Conservation (phyloP, 2,888 invertebrate genomes). For the Creontiades dilutus region DNA sequence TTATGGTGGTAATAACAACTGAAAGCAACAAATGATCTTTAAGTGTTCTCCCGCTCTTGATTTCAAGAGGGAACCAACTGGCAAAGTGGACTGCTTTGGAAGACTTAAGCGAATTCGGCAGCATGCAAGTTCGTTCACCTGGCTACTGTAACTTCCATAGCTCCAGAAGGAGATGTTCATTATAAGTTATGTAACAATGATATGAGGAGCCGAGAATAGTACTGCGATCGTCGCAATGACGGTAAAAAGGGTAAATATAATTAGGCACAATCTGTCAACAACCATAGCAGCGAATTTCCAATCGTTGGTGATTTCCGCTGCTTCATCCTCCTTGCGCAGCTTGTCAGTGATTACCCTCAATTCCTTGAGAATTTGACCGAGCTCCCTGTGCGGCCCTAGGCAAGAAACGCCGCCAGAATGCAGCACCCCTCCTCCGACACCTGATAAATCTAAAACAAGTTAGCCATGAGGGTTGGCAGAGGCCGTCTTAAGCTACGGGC, state of each 20-base stretch:
- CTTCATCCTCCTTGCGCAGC: constrained; percentile 96
- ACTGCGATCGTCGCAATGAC: constrained; percentile 98
- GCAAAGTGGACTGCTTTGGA: constrained; percentile 72
- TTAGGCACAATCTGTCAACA: constrained; percentile 99
- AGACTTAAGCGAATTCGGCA: constrained; percentile 74
- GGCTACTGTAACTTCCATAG: constrained; percentile 71
- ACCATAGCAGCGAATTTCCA: constrained; percentile 99
- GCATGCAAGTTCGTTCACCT: constrained; percentile 69
- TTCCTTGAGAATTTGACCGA: constrained; percentile 96
- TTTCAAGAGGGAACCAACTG: constrained; percentile 61
- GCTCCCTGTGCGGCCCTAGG: constrained; percentile 95
- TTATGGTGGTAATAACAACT: constrained; percentile 13
- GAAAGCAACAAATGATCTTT: constrained; percentile 25
- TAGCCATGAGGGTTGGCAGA: constrained; percentile 32
- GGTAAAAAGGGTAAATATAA: constrained; percentile 99
- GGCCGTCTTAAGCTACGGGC: background rate
- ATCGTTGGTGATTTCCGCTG: constrained; percentile 96
- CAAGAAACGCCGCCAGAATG: constrained; percentile 84
- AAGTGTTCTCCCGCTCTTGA: constrained; percentile 35
- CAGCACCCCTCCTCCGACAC: constrained; percentile 74
- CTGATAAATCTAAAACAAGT: constrained; percentile 51
- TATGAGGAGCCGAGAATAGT: constrained; percentile 97
- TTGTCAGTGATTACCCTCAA: constrained; percentile 95
- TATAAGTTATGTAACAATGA: constrained; percentile 88
- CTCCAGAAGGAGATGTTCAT: constrained; percentile 69